Evolutionary conservation across 1,140 invertebrate genomes (phyloP).

Genomic region (Drosophila funebris): DNA sequence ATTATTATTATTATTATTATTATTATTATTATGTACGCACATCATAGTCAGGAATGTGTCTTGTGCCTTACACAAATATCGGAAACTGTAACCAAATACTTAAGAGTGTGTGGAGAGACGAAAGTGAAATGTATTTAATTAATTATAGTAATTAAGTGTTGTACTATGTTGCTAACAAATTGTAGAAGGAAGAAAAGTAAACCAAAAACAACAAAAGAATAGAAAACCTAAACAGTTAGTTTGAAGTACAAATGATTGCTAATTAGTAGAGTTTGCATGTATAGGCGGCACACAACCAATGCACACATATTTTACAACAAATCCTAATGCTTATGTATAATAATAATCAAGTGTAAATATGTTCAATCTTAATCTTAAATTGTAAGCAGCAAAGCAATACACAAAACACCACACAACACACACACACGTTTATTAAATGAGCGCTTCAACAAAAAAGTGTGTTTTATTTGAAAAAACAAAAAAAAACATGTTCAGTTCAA

Average conservation of each 20-base stretch:
- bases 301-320: slow-evolving; percentile 37
- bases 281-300: slow-evolving; percentile 52
- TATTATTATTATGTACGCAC: slow-evolving; percentile 61
- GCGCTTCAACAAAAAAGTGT: slow-evolving; percentile 48
- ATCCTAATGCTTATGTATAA: slow-evolving; percentile 59
- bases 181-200: slow-evolving; percentile 10
- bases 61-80: slow-evolving; percentile 73
- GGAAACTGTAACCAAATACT: slow-evolving; percentile 53
- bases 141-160: slow-evolving; percentile 74
- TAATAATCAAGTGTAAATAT: slow-evolving; percentile 74
- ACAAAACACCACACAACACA: slow-evolving; percentile 32
- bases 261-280: slow-evolving; percentile 63
- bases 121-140: slow-evolving; percentile 68
- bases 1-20: slow-evolving; percentile 2
- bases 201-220: not conserved
- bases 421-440: slow-evolving; percentile 48
- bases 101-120: slow-evolving; percentile 43
- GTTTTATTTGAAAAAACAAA: not conserved
- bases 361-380: slow-evolving; percentile 47
- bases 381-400: slow-evolving; percentile 61
- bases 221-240: slow-evolving; percentile 29
- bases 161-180: slow-evolving; percentile 53
- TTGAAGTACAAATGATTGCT: slow-evolving; percentile 74
- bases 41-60: slow-evolving; percentile 79
- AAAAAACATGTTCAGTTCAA: too few relatives aligned